A percentile compares a stretch with the other conserved stretches of the same genome.
These are phyloP conservation scores for Macrostomum cliftonense DNA, from an alignment of 2,888 invertebrate genomes.

Conservation along the genomic window DNA sequence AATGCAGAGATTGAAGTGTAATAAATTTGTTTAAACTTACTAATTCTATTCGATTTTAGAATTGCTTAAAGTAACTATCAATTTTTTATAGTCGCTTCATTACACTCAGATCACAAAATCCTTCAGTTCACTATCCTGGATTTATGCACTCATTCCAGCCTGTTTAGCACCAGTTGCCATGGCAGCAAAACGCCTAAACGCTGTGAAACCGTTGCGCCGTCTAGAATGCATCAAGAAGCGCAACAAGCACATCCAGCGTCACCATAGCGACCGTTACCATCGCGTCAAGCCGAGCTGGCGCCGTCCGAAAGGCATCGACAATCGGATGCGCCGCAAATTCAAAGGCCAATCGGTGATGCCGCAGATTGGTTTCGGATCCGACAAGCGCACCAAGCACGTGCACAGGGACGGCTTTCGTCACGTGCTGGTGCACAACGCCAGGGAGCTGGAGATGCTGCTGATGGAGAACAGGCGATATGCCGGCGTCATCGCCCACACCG, in stretches of 20 bases:
- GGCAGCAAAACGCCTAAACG: neutral
- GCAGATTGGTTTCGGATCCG: constrained; percentile 92
- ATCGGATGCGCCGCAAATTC: constrained; percentile 91
- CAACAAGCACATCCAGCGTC: constrained; percentile 89
- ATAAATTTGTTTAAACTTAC: too few relatives aligned
- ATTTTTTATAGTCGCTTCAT: too few relatives aligned
- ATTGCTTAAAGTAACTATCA: too few relatives aligned
- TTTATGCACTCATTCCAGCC: too few relatives aligned
- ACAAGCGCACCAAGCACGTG: constrained; percentile 81
- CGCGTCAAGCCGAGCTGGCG: constrained; percentile 60
- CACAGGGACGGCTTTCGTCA: constrained; percentile 92
- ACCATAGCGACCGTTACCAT: constrained; percentile 59
- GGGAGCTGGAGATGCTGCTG: constrained; percentile 84
- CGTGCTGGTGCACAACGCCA: constrained; percentile 69
- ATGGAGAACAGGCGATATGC: constrained; percentile 96
- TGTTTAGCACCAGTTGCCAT: neutral
- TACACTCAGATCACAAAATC: too few relatives aligned
- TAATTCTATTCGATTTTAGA: too few relatives aligned
- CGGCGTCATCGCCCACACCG: constrained; percentile 89
- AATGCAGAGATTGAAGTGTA: too few relatives aligned
- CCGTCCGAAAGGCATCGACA: constrained; percentile 99
- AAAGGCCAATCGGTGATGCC: constrained; percentile 99
- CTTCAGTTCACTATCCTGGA: too few relatives aligned
- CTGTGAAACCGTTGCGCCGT: constrained; percentile 27
- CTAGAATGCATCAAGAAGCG: constrained; percentile 72